Base-by-base conservation (phyloP, 53 echinoderm and acorn worm genomes). In the Luidia sarsii region DNA sequence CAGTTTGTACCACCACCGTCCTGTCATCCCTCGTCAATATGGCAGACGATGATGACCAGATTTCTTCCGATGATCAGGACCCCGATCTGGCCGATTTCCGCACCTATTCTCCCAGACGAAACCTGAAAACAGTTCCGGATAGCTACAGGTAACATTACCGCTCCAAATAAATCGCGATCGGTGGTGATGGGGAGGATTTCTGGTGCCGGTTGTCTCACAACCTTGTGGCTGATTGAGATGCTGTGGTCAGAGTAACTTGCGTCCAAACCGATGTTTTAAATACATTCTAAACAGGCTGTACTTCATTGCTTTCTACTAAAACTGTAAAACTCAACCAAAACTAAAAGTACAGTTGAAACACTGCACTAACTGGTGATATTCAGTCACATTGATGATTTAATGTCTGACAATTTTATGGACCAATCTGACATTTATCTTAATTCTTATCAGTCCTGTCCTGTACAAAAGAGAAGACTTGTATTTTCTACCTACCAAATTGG, bases 101-200 rank as follows among this genome's bases (percentile, higher is more conserved):
- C 9, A 60, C 77, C 18, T 59, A 60, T 41, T 50, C 55, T 14
- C 77, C 77, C 20, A 39, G 71, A 36, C 28, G 48, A 83, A 70
- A 62, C 20, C 71, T 71, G 71, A 59, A 60, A 33, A 38, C 83
- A 1, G 55, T 83, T 15, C 70, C 71, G 33, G 83, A 83, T 62
- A 83, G 83, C 57, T 57, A 70, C 71, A 83, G 83, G 83, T 83
- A 83, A 71, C 29, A 39, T 65, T 15, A 15, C 4, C n/a, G n/a
- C n/a, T n/a, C n/a, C n/a, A n/a, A n/a, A n/a, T n/a, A n/a, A n/a
- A 9, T 51, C 22, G 9, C 2, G 0, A n/a, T 24, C 8, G 4
- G 2, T 46, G 3, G 23, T 18, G 4, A 0, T 18, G 68, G 7
- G 25, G 16, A 68, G 20, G 6, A 1, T 68, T 39, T 20, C 18